Evolutionary conservation across 2,113 vertebrate genomes (phyloP).

Genomic region (Chauna torquata): DNA sequence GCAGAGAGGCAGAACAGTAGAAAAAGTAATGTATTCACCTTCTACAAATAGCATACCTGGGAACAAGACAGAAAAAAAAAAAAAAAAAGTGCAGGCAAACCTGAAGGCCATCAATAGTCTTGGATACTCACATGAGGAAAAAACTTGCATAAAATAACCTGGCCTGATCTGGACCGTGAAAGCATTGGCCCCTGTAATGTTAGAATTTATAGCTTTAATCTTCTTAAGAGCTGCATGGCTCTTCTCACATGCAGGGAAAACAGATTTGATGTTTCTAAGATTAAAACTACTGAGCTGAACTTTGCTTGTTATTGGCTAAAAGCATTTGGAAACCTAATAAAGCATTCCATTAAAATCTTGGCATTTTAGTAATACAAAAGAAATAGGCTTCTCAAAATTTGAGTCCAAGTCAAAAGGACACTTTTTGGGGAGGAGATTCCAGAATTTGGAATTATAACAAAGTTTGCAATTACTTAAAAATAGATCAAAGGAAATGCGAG

Average conservation of each 20-base stretch:
- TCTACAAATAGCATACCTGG: background rate
- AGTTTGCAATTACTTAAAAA: conserved; percentile 41
- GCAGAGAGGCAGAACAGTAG: conserved; percentile 32
- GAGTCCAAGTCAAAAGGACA: conserved; percentile 49
- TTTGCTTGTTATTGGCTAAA: conserved; percentile 66
- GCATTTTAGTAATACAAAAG: conserved; percentile 75
- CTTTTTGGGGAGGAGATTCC: background rate
- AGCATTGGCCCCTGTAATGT: conserved; percentile 26
- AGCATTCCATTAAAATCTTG: conserved; percentile 74
- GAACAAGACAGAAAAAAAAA: background rate
- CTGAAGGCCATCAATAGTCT: background rate
- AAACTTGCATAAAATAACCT: conserved; percentile 22
- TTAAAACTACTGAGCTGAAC: conserved; percentile 65
- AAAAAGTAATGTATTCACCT: background rate
- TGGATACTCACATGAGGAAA: conserved; percentile 1
- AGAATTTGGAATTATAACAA: conserved; percentile 29
- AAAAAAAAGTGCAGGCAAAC: background rate
- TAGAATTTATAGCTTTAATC: conserved; percentile 63
- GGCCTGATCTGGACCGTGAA: background rate
- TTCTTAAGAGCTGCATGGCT: conserved; percentile 59
- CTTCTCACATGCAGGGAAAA: conserved; percentile 57
- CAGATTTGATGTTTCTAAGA: conserved; percentile 53
- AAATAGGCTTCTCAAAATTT: conserved; percentile 67
- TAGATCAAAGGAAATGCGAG: background rate
- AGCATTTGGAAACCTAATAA: conserved; percentile 72